These are phyloP conservation scores for Percopsis transmontana DNA, from an alignment of 2,113 vertebrate species.

Conservation along the genomic window DNA sequence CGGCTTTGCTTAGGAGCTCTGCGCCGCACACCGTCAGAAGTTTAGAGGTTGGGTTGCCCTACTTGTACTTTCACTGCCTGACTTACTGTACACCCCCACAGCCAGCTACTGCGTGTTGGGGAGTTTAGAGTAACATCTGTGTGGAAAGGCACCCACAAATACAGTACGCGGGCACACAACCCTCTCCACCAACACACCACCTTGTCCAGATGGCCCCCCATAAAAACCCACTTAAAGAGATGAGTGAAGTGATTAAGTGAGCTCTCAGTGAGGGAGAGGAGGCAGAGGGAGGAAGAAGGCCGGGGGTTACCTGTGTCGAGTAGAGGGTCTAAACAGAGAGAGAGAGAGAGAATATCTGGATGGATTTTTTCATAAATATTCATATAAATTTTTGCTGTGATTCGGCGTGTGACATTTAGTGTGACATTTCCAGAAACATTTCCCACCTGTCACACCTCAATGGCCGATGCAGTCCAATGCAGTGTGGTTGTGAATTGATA, in stretches of 20 bases:
- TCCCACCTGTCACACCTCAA: too few relatives aligned
- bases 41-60: constrained; percentile 39
- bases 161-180: constrained; percentile 35
- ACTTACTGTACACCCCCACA: constrained; percentile 28
- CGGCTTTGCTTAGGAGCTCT: constrained; percentile 29
- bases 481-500: too few relatives aligned
- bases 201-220: constrained; percentile 78
- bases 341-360: not conserved
- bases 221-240: constrained; percentile 81
- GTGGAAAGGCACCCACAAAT: constrained; percentile 51
- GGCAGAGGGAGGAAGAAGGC: constrained; percentile 65
- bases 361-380: too few relatives aligned
- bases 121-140: constrained; percentile 73
- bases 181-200: constrained; percentile 67
- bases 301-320: not conserved
- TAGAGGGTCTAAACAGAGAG: not conserved
- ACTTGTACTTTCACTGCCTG: not conserved
- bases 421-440: too few relatives aligned
- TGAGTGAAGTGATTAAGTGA: constrained; percentile 77
- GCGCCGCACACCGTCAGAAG: constrained; percentile 41
- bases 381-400: too few relatives aligned
- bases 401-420: too few relatives aligned
- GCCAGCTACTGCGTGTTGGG: constrained; percentile 38
- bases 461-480: too few relatives aligned
- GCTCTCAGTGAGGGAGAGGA: constrained; percentile 72